Percentiles rank a stretch among this genome's conserved stretches.
phyloP scores from a whole-genome alignment of 2,113 vertebrate species.

The Toxotes chatareus region DNA sequence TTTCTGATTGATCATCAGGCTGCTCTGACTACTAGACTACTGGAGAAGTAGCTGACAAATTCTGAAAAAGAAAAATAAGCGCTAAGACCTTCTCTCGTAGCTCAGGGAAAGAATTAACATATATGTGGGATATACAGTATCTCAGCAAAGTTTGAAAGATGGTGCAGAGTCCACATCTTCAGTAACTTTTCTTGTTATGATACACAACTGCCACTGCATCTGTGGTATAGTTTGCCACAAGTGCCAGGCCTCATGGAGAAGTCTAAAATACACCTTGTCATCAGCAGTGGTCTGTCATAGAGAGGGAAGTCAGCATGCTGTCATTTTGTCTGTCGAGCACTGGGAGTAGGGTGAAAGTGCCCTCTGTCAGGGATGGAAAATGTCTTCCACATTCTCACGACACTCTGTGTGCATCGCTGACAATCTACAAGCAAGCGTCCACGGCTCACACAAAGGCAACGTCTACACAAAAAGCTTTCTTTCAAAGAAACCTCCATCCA shows the following conservation, averaged over 20 bases:
- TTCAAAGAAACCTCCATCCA: background rate
- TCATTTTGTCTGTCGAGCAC: conserved; percentile 65
- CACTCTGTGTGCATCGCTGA: conserved; percentile 32
- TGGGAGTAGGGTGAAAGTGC: conserved; percentile 56
- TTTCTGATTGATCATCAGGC: conserved; percentile 36
- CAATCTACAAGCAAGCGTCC: conserved; percentile 40
- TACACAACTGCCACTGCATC: conserved; percentile 19
- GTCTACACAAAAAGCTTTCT: background rate
- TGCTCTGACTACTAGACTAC: background rate
- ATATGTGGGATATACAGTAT: background rate
- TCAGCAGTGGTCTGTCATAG: conserved; percentile 62
- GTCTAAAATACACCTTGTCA: conserved; percentile 74
- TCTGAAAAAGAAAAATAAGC: background rate
- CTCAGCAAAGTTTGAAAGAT: conserved; percentile 26
- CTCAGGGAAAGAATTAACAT: background rate
- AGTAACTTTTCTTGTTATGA: conserved; percentile 35
- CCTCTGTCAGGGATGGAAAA: conserved; percentile 65
- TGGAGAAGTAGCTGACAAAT: background rate
- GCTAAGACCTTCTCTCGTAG: no score
- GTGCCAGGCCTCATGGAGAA: conserved; percentile 45
- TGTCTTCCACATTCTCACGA: conserved; percentile 51
- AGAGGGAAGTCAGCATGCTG: conserved; percentile 66
- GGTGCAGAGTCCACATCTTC: conserved; percentile 11
- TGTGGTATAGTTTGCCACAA: conserved; percentile 26
- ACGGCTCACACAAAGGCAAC: background rate